These are phyloP conservation scores for Phaethornis superciliosus DNA, from an alignment of 2,113 vertebrate species.

Conservation along the genomic window DNA sequence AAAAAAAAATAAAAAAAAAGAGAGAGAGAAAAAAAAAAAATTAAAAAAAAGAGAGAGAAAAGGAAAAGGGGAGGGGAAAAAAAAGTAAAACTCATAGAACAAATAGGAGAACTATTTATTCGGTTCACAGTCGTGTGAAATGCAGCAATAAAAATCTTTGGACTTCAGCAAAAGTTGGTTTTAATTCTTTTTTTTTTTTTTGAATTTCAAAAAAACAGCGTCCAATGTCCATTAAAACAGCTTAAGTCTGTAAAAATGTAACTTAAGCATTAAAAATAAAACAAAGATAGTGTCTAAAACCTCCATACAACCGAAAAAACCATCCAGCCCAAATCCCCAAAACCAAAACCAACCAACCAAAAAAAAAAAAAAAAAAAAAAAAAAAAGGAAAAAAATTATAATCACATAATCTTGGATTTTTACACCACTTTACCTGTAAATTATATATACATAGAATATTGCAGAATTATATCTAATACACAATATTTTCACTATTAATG, in stretches of 20 bases:
- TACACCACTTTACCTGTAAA: constrained; percentile 85
- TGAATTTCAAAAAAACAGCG: constrained; percentile 77
- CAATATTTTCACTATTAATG: constrained; percentile 86
- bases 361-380: constrained; percentile 34
- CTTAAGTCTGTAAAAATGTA: constrained; percentile 79
- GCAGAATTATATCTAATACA: constrained; percentile 87
- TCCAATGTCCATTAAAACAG: constrained; percentile 81
- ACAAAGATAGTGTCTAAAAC: constrained; percentile 75
- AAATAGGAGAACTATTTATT: constrained; percentile 88
- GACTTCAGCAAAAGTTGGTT: constrained; percentile 90
- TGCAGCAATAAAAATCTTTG: constrained; percentile 99
- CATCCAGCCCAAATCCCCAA: constrained; percentile 49
- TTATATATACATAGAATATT: constrained; percentile 91
- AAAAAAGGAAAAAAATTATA: constrained; percentile 79
- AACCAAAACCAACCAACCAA: constrained; percentile 37
- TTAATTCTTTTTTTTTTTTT: constrained; percentile 77
- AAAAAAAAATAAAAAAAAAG: background rate
- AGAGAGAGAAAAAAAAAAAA: background rate
- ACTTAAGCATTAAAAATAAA: constrained; percentile 76
- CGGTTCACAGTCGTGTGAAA: constrained; percentile 96
- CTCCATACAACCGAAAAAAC: constrained; percentile 64
- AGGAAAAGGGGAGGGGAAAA: constrained; percentile 36
- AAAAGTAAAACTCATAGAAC: constrained; percentile 74
- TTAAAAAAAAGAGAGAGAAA: background rate
- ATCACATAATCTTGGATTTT: constrained; percentile 79